Evolutionary conservation across 2,888 invertebrate genomes (phyloP).

Genomic region (Drosophila formosana): DNA sequence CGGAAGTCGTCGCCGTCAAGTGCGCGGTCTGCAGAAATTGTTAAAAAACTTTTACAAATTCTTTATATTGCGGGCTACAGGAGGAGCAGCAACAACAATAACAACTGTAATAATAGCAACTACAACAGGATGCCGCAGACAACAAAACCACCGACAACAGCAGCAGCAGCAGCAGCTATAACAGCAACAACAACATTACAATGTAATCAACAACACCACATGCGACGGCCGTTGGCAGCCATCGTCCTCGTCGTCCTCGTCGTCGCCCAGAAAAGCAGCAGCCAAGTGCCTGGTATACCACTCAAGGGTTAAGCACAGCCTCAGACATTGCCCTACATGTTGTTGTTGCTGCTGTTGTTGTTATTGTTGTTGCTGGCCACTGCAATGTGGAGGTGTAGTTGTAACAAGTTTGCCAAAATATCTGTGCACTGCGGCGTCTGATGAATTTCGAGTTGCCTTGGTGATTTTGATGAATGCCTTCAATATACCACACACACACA

Average conservation of each 20-base stretch:
- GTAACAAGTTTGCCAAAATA: slow-evolving; percentile 69
- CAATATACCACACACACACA: slow-evolving; percentile 47
- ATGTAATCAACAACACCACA: slow-evolving; percentile 77
- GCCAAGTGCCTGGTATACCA: slow-evolving; percentile 68
- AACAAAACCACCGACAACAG: slow-evolving; percentile 61
- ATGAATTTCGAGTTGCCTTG: slow-evolving; percentile 73
- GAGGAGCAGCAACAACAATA: slow-evolving; percentile 47
- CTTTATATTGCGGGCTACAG: slow-evolving; percentile 68
- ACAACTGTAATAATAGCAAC: slow-evolving; percentile 73
- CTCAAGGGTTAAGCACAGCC: slow-evolving; percentile 68
- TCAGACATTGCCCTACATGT: slow-evolving; percentile 38
- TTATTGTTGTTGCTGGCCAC: slow-evolving; percentile 25
- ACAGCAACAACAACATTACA: slow-evolving; percentile 57
- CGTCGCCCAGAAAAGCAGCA: slow-evolving; percentile 44
- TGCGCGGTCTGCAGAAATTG: slow-evolving; percentile 72
- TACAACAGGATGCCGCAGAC: slow-evolving; percentile 77
- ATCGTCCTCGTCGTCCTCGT: slow-evolving; percentile 17
- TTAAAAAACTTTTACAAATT: slow-evolving; percentile 76
- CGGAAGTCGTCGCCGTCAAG: slow-evolving; percentile 78
- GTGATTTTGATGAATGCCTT: slow-evolving; percentile 77
- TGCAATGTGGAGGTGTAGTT: slow-evolving; percentile 53
- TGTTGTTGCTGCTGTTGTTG: slow-evolving; percentile 2
- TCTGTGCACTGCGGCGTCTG: slow-evolving; percentile 53
- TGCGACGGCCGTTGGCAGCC: slow-evolving; percentile 63
- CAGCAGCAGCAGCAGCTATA: slow-evolving; percentile 32